Percentiles rank a stretch among this genome's conserved stretches.
These are phyloP conservation scores for Tiliacea citrago DNA, from an alignment of 2,888 invertebrate species.

Conservation along the genomic window DNA sequence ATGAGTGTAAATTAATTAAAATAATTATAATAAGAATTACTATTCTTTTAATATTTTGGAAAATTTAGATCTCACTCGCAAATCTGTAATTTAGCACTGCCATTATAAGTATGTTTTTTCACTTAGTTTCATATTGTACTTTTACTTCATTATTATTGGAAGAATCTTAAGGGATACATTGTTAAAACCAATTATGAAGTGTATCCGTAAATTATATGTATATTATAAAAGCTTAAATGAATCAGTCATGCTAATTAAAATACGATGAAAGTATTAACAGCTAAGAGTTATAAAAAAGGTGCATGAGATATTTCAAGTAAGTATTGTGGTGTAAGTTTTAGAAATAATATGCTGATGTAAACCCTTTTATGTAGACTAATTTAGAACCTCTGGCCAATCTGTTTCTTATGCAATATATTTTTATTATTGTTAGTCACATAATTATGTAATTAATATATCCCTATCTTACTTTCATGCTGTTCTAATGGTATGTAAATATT, in stretches of 20 bases:
- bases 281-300: constrained; percentile 31
- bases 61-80: constrained; percentile 38
- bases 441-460: constrained; percentile 45
- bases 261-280: constrained; percentile 45
- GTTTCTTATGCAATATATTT: constrained; percentile 54
- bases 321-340: constrained; percentile 51
- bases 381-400: constrained; percentile 50
- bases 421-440: constrained; percentile 44
- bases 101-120: constrained; percentile 15
- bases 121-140: constrained; percentile 12
- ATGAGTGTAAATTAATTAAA: constrained; percentile 38
- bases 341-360: constrained; percentile 37
- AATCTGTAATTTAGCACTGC: constrained; percentile 44
- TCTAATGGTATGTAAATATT: constrained; percentile 65
- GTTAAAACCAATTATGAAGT: constrained; percentile 29
- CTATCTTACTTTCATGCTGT: constrained; percentile 51
- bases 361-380: constrained; percentile 39
- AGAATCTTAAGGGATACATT: constrained; percentile 1
- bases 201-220: constrained; percentile 42
- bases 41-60: constrained; percentile 15
- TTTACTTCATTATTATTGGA: constrained; percentile 25
- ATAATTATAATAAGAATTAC: constrained; percentile 21
- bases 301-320: constrained; percentile 39
- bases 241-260: constrained; percentile 33
- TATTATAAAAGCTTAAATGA: constrained; percentile 37